These are phyloP conservation scores for Crocuta crocuta DNA, from an alignment of 2,113 vertebrate species.

Conservation along the genomic window DNA sequence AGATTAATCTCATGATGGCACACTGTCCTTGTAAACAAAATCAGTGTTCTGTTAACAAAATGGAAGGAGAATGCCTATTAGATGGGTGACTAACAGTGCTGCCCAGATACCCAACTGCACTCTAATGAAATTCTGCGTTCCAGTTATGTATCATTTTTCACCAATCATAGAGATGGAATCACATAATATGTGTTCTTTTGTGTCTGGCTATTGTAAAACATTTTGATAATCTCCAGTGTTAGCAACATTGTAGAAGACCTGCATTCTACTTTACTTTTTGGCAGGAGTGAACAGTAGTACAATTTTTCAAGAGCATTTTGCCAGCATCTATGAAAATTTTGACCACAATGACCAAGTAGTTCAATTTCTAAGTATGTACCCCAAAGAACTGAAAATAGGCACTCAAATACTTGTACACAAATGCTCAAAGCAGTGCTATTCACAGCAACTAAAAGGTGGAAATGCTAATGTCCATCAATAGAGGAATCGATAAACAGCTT, in stretches of 20 bases:
- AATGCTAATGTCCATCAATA: background rate
- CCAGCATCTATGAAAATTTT: background rate
- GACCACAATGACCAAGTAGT: background rate
- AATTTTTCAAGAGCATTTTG: background rate
- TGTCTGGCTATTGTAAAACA: background rate
- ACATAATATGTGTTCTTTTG: too few relatives aligned
- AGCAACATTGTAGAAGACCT: background rate
- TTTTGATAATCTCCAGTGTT: background rate
- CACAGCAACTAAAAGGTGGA: background rate
- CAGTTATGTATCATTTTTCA: background rate
- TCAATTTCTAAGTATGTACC: background rate
- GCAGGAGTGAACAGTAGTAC: background rate
- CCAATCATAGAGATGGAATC: background rate
- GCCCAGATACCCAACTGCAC: background rate
- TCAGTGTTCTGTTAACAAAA: background rate
- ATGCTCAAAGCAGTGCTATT: background rate
- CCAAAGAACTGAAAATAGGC: background rate
- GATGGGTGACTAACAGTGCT: background rate
- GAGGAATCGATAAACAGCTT: too few relatives aligned
- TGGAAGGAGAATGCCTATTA: background rate
- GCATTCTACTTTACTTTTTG: background rate
- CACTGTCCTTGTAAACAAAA: background rate
- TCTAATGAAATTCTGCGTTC: background rate
- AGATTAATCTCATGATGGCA: background rate
- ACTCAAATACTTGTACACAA: background rate